These are phyloP conservation scores for Tragelaphus scriptus DNA, from an alignment of 2,113 vertebrate species.

Conservation along the genomic window DNA sequence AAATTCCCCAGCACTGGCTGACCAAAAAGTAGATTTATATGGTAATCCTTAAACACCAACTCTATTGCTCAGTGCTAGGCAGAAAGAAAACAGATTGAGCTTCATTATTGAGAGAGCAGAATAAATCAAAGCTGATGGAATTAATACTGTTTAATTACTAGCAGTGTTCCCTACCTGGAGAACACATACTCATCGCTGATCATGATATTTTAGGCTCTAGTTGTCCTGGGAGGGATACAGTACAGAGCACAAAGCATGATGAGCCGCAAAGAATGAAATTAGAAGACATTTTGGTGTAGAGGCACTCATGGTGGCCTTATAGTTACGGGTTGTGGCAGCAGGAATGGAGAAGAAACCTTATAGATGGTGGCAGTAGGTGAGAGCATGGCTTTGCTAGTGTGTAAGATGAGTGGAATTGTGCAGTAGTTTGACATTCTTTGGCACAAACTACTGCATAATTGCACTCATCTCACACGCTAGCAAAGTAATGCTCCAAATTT, in stretches of 20 bases:
- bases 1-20: conserved; percentile 53
- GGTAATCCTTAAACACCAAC: conserved; percentile 56
- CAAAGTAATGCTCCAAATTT: neutral
- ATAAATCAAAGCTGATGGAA: conserved; percentile 77
- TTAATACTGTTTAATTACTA: conserved; percentile 79
- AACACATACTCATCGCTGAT: conserved; percentile 68
- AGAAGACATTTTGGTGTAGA: conserved; percentile 43
- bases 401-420: neutral
- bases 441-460: neutral
- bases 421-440: neutral
- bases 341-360: neutral
- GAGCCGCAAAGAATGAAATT: conserved; percentile 50
- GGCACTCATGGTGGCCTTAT: neutral
- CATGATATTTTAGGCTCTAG: conserved; percentile 64
- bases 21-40: conserved; percentile 67
- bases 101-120: conserved; percentile 73
- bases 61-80: conserved; percentile 60
- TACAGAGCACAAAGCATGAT: conserved; percentile 51
- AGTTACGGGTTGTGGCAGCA: neutral
- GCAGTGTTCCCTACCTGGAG: conserved; percentile 71
- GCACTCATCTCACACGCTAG: neutral
- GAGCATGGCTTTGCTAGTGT: neutral
- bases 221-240: conserved; percentile 59
- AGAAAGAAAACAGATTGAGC: conserved; percentile 58
- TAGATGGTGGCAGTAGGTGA: neutral